Base-by-base conservation (phyloP, 2,888 invertebrate species). In the Molorchus minor region DNA sequence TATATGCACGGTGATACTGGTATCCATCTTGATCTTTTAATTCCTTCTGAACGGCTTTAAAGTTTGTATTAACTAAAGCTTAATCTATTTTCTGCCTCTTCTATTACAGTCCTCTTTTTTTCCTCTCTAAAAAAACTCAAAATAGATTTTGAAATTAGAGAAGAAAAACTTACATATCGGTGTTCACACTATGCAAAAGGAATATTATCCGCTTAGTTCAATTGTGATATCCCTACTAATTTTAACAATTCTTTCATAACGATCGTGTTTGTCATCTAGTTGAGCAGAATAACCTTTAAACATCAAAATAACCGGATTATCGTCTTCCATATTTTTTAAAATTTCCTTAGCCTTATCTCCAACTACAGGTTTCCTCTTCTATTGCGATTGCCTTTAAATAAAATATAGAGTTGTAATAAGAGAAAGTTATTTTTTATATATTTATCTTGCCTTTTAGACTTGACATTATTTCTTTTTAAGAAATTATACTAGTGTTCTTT, bases 151-250 rank as follows among this genome's bases (percentile, higher is more conserved):
- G n/a, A n/a, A 17, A n/a, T 7, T n/a, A 5, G 13, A 47, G n/a
- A 19, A 35, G 19, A 12, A n/a, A 49, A 44, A 69, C 74, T 73
- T 74, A 79, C 79, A 79, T 69, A 61, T 80, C 79, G 16, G 75
- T 77, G 43, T 87, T 85, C 47, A 89, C 83, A 25, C 91, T 89
- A 77, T 96, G 96, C 15, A 96, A 80, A 8, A 92, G 80, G 77
- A 94, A 96, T 68, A 96, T 96, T 3, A 93, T 89, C 59, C 94
- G 83, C 77, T 96, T 96, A 79, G 94, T 75, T 95, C 94, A 67
- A 94, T 93, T 0, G 94, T 94, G 15, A 94, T 86, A 75, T 94
- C 95, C 19, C 94, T 84, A 62, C 91, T 87, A 0, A 90, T 77
- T 80, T 95, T 94, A 0, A 94, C 87, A 21, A 96, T 85, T 40